phyloP scores from a whole-genome alignment of 1,140 invertebrate species.

The Aphis gossypii region DNA sequence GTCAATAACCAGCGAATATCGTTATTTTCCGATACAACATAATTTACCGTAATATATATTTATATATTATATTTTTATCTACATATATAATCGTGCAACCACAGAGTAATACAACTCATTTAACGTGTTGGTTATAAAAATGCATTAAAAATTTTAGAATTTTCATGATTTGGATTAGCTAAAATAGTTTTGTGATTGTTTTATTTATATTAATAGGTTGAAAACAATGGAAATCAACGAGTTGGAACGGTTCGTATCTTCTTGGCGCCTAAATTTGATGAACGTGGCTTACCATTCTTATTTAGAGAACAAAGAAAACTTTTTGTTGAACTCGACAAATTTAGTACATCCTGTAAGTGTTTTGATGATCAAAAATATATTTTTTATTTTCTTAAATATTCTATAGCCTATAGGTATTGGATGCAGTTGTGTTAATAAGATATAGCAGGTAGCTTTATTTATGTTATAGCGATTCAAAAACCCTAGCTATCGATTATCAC shows the following conservation, averaged over 20 bases:
- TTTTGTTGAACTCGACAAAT: conserved; percentile 71
- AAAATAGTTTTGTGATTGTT: not conserved
- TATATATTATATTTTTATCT: no score
- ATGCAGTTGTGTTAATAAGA: not conserved
- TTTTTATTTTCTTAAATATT: not conserved
- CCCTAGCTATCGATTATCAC: not conserved
- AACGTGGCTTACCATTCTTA: conserved; percentile 66
- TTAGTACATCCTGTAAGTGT: conserved; percentile 66
- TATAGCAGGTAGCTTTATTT: no score
- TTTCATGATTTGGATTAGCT: not conserved
- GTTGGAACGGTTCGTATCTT: conserved; percentile 71
- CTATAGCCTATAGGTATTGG: no score
- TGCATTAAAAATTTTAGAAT: no score
- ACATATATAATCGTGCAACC: no score
- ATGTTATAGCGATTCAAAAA: not conserved
- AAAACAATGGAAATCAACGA: conserved; percentile 62
- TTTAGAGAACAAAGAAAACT: conserved; percentile 67
- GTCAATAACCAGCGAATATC: no score
- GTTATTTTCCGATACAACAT: no score
- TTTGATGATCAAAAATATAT: not conserved
- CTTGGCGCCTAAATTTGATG: conserved; percentile 69
- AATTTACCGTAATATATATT: no score
- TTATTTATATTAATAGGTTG: conserved; percentile 60
- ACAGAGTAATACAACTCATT: no score
- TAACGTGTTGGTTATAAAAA: no score